Base-by-base conservation (phyloP, 2,888 invertebrate species). In the Aplocera efformata region DNA sequence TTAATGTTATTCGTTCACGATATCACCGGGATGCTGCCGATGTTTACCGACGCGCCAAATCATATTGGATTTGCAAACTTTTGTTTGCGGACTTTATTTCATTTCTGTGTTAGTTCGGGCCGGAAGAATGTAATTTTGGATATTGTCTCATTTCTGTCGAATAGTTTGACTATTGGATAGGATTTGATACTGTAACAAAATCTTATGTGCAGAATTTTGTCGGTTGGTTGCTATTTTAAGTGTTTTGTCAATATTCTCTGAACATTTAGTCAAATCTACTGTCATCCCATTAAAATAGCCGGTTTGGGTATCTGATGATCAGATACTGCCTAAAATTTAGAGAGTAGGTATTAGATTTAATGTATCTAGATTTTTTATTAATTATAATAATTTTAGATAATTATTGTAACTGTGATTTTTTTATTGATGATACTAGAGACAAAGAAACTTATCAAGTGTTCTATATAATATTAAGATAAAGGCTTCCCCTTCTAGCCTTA, bases 41-140 rank as follows among this genome's bases (percentile, higher is more conserved):
- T 88, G 88, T 86, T 88, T 86, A 88, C 88, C 79, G 79, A 83
- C 86, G 85, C 85, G 85, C 86, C 80, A 85, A 86, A 88, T 88
- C 86, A 88, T 88, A 88, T 88, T 88, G 88, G 86, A 86, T 88
- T 86, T 88, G 85, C 86, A 85, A 88, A 88, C 83, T 86, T 86
- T 88, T 86, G 88, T 88, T 88, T 85, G 85, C 79, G 71, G 83
- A 85, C 84, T 88, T 86, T 86, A 86, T 86, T 86, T 84, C 83
- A 86, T 88, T 85, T 78, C 74, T 68, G 67, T 84, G 85, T 84
- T 84, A 82, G 84, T 82, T 85, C 83, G 80, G 83, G 80, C 77
- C 72, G 74, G 71, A 78, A 72, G 74, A 78, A 79, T 77, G 80
- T 81, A 79, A 83, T 83, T 84, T 83, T 79, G 77, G 77, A 81